Evolutionary conservation across 2,113 vertebrate genomes (phyloP).

Genomic region (Danionella cerebrum): DNA sequence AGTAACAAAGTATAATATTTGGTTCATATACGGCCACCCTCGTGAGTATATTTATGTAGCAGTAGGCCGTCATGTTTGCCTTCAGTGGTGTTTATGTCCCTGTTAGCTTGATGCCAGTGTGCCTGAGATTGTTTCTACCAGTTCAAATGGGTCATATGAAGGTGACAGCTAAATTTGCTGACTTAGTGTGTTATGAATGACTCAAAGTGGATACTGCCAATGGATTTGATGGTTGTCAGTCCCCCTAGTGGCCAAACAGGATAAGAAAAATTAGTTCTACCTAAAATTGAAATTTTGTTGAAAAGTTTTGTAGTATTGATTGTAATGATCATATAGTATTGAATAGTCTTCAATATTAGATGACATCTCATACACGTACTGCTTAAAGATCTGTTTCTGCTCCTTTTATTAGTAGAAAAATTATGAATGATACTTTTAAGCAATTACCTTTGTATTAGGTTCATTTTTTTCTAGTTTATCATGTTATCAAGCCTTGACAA

Average conservation of each 20-base stretch:
- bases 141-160: neutral
- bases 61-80: neutral
- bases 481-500: too few species aligned
- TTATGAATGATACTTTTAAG: too few species aligned
- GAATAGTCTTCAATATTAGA: too few species aligned
- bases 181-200: neutral
- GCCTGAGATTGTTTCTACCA: neutral
- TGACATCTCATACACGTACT: too few species aligned
- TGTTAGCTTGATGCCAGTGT: neutral
- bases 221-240: slow-evolving; percentile 36
- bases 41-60: slow-evolving; percentile 24
- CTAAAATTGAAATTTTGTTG: neutral
- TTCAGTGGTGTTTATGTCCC: neutral
- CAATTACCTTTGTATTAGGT: too few species aligned
- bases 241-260: slow-evolving; percentile 39
- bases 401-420: too few species aligned
- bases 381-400: too few species aligned
- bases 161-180: neutral
- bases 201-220: slow-evolving; percentile 1
- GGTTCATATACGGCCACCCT: slow-evolving; percentile 63
- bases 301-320: too few species aligned
- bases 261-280: neutral
- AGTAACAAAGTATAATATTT: slow-evolving; percentile 57
- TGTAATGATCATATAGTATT: too few species aligned
- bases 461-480: too few species aligned